These are phyloP conservation scores for Crypturellus tataupa DNA, from an alignment of 2,797 vertebrate species.

Conservation along the genomic window DNA sequence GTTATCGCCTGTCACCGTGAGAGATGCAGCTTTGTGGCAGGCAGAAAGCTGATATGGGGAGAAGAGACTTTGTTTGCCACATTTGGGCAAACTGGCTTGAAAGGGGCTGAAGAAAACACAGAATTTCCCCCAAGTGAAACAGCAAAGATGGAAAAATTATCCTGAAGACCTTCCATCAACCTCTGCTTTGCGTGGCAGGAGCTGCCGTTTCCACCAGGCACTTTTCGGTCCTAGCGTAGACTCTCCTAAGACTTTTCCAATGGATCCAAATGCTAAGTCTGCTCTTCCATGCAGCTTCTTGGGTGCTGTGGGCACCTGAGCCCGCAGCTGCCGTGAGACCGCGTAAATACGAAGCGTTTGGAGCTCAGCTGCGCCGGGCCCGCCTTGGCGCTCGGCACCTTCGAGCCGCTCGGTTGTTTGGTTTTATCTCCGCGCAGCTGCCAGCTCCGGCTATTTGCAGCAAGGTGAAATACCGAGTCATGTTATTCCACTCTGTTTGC, in stretches of 20 bases:
- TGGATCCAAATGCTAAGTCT: no score
- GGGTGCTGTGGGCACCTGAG: background rate
- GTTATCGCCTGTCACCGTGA: constrained; percentile 41
- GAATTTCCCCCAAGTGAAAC: accelerated
- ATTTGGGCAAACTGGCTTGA: background rate
- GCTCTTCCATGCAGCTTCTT: background rate
- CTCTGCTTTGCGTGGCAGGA: background rate
- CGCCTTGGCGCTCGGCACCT: background rate
- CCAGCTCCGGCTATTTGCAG: background rate
- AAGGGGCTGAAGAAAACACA: background rate
- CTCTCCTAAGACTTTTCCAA: background rate
- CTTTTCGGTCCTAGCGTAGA: background rate
- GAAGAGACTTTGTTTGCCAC: background rate
- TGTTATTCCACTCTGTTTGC: background rate
- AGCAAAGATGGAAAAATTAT: background rate
- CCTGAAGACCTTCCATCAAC: background rate
- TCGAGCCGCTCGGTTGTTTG: background rate
- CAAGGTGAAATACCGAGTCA: background rate
- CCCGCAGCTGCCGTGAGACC: background rate
- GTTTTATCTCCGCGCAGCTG: background rate
- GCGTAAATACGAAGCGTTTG: background rate
- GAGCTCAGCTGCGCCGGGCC: background rate
- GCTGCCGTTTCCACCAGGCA: background rate
- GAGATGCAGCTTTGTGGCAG: background rate
- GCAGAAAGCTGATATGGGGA: background rate